A percentile compares a stretch with the other conserved stretches of the same genome.
These are phyloP conservation scores for Salvator merianae DNA, from an alignment of 2,113 vertebrate genomes.

Conservation along the genomic window DNA sequence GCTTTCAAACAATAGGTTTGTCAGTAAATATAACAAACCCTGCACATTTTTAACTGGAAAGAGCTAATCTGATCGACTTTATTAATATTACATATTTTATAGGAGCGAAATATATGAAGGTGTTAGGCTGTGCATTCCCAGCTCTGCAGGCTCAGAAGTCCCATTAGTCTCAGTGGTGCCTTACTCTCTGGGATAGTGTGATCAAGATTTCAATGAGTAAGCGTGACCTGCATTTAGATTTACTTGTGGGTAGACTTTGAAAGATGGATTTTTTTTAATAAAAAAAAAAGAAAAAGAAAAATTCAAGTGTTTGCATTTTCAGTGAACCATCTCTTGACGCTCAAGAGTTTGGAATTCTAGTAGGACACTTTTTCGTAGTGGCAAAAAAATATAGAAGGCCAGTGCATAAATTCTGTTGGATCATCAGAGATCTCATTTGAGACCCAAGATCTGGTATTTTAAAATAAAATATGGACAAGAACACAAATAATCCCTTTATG, in stretches of 20 bases:
- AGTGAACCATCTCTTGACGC: slow-evolving; percentile 7
- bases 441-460: background rate
- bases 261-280: too few relatives aligned
- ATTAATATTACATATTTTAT: too few relatives aligned
- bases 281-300: too few relatives aligned
- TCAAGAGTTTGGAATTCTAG: background rate
- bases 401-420: background rate
- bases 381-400: background rate
- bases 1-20: background rate
- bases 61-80: background rate
- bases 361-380: slow-evolving; percentile 6
- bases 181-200: too few relatives aligned
- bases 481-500: background rate
- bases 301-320: background rate
- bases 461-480: background rate
- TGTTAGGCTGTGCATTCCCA: too few relatives aligned
- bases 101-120: too few relatives aligned
- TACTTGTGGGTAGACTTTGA: background rate
- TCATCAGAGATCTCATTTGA: background rate
- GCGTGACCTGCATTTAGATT: too few relatives aligned
- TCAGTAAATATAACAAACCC: background rate
- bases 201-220: too few relatives aligned
- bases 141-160: too few relatives aligned
- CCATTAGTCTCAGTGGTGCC: too few relatives aligned
- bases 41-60: slow-evolving; percentile 2